Evolutionary conservation across 1,140 invertebrate species (phyloP), one percentile per base, ranked within the genome.

Genomic region (Drosophila insularis): DNA sequence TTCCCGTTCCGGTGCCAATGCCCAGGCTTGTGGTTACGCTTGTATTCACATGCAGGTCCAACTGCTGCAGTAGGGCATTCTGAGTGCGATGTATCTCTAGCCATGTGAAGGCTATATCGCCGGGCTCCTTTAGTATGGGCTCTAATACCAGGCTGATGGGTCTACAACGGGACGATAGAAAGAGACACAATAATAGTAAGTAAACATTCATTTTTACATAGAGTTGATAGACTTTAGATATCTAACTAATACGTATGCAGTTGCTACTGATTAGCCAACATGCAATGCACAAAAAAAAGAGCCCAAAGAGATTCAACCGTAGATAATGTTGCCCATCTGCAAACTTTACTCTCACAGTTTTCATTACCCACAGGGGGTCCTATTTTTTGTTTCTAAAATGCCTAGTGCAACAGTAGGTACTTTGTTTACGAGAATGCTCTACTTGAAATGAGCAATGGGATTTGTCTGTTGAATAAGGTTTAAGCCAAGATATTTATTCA

Each of bases 71-170:
- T 3, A 95, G 86, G 2, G 94, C 94, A 6, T 94, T 94, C 46
- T 94, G 92, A 6, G 94, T 94, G 73, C 95, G 93, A 2, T 95
- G 94, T 70, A 96, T 95, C 84, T 96, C 95, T 14, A 96, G 89
- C 95, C 95, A 96, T 19, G 94, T 95, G 43, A 95, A 94, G 21
- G 94, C 93, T 40, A 95, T 94, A 40, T 94, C 93, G 2, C 95
- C 95, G n/a, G 94, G 92, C 79, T 96, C 95, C 63, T 94, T 92
- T 0, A 95, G 94, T 6, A 96, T 94, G 74, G 96, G 96, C 72
- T 96, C 95, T 8, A 96, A 81, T n/a, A 96, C 90, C 58, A 96
- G 93, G 19, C 94, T 94, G 64, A 91, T 76, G 58, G 89, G 89
- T 63, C 90, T 91, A 73, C 32, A 86, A 59, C n/a, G 55, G 50